Conservation (phyloP, 2,888 invertebrate genomes). For the Trichopoda pennipes region DNA sequence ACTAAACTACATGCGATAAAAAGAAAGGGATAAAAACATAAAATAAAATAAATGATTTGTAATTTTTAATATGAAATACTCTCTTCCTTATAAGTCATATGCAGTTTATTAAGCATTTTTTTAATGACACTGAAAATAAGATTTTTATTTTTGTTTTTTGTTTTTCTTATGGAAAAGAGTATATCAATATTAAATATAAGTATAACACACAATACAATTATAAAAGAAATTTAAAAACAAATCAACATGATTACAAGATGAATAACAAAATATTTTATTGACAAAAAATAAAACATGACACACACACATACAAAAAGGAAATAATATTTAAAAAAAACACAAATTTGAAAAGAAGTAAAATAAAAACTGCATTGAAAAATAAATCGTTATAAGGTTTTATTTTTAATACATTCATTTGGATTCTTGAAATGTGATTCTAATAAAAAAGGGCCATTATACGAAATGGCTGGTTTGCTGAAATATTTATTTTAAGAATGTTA, state of each 20-base stretch:
- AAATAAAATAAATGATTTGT: constrained; percentile 36
- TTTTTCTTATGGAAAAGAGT: constrained; percentile 43
- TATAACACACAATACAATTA: constrained; percentile 49
- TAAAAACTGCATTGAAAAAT: constrained; percentile 61
- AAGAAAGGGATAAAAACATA: constrained; percentile 13
- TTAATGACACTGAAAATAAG: constrained; percentile 26
- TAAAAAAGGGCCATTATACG: too few species aligned
- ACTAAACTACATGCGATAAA: constrained; percentile 11
- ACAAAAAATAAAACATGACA: constrained; percentile 49
- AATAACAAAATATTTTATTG: constrained; percentile 67
- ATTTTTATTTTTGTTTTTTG: constrained; percentile 9
- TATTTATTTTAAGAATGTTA: too few species aligned
- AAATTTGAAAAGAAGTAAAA: constrained; percentile 64
- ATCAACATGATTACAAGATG: constrained; percentile 52
- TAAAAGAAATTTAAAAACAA: constrained; percentile 44
- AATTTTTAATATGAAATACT: constrained; percentile 58
- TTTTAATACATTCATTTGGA: too few species aligned
- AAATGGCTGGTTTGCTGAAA: too few species aligned
- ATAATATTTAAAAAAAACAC: constrained; percentile 49
- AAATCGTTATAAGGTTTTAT: too few species aligned
- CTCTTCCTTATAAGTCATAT: constrained; percentile 35
- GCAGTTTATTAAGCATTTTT: constrained; percentile 18
- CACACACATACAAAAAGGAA: constrained; percentile 57
- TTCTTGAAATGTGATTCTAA: too few species aligned
- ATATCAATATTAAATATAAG: constrained; percentile 49